Evolutionary conservation across 2,113 vertebrate genomes (phyloP).

Genomic region (Mesoclemmys tuberculata): DNA sequence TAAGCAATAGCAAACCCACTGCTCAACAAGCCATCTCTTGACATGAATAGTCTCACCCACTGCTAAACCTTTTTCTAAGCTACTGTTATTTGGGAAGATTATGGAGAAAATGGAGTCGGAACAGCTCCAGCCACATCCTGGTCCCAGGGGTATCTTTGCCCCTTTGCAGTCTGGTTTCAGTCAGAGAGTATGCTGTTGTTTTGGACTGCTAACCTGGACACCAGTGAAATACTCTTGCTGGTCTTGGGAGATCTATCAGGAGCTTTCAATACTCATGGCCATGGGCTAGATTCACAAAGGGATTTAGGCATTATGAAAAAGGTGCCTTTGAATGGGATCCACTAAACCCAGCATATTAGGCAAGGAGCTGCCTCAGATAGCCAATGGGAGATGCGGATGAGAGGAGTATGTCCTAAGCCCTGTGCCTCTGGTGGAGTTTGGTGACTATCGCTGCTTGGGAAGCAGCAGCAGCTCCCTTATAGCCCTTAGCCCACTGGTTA

Average conservation of each 20-base stretch:
- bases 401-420: too few relatives aligned
- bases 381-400: too few relatives aligned
- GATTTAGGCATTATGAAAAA: too few relatives aligned
- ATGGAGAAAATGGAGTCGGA: neutral
- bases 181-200: neutral
- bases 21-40: neutral
- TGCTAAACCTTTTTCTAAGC: neutral
- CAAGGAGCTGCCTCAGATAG: too few relatives aligned
- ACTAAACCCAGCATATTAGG: too few relatives aligned
- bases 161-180: neutral
- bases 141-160: neutral
- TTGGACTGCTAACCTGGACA: neutral
- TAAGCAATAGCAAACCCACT: neutral
- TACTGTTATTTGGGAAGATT: neutral
- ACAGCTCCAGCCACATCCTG: neutral
- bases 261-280: neutral
- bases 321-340: too few relatives aligned
- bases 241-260: neutral
- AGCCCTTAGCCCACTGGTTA: too few relatives aligned
- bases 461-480: too few relatives aligned
- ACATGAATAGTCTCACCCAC: fast-evolving
- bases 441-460: too few relatives aligned
- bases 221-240: neutral
- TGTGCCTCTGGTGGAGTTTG: too few relatives aligned
- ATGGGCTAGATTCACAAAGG: too few relatives aligned